Percentiles rank a stretch among this genome's conserved stretches.
phyloP scores from a whole-genome alignment of 1,140 invertebrate genomes.

The Anastrepha ludens region DNA sequence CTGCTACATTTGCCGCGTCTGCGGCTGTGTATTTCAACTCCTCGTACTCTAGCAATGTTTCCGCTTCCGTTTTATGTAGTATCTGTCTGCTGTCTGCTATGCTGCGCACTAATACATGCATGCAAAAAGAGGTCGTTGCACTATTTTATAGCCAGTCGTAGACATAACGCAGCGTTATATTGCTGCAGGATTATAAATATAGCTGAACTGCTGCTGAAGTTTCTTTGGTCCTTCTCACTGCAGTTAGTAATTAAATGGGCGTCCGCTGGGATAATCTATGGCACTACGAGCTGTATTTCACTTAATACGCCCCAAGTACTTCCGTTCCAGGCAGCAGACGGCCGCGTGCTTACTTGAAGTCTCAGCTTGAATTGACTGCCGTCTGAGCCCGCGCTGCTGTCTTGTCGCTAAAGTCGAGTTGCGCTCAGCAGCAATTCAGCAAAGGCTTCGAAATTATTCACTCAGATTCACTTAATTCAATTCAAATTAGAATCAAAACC shows the following conservation, averaged over 20 bases:
- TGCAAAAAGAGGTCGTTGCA: slow-evolving; percentile 17
- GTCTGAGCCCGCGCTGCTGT: not conserved
- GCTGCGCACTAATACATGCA: slow-evolving; percentile 8
- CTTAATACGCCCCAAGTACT: slow-evolving; percentile 37
- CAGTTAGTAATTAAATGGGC: not conserved
- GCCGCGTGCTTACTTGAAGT: slow-evolving; percentile 15
- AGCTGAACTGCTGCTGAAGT: no score
- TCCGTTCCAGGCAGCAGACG: not conserved
- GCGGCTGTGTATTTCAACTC: not conserved
- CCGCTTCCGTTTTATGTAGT: slow-evolving; percentile 32
- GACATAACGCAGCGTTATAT: not conserved
- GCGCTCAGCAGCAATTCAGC: not conserved
- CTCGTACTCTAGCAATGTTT: not conserved
- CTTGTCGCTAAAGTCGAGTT: not conserved
- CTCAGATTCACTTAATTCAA: slow-evolving; percentile 3
- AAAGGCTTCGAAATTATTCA: not conserved
- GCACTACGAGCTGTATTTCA: not conserved
- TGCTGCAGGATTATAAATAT: not conserved
- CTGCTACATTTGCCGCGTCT: not conserved
- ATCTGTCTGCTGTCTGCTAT: not conserved
- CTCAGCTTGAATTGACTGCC: not conserved
- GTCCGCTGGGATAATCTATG: not conserved
- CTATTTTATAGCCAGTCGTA: slow-evolving; percentile 39
- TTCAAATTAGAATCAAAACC: slow-evolving; percentile 12
- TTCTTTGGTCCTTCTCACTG: not conserved